A percentile compares a stretch with the other conserved stretches of the same genome.
phyloP scores from a whole-genome alignment of 2,113 vertebrate species.

The Xiphophorus hellerii region DNA sequence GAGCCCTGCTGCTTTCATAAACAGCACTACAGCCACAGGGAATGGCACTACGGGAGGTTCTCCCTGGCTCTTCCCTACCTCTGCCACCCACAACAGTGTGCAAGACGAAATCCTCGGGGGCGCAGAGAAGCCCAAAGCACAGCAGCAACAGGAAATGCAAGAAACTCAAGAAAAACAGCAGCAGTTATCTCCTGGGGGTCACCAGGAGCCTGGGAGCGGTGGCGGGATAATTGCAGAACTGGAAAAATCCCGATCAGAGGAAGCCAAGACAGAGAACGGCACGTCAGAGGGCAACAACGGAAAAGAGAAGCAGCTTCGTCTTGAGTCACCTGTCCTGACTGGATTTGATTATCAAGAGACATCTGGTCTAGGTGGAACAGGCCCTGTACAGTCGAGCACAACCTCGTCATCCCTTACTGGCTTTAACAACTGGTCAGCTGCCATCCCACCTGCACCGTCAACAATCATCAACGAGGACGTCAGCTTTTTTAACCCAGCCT shows the following conservation, averaged over 20 bases:
- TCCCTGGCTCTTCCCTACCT: slow-evolving; percentile 97
- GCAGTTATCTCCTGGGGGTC: slow-evolving; percentile 87
- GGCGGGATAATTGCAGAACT: slow-evolving; percentile 91
- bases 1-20: slow-evolving; percentile 96
- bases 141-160: slow-evolving; percentile 95
- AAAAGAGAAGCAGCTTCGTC: slow-evolving; percentile 95
- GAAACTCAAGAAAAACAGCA: slow-evolving; percentile 98
- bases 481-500: slow-evolving; percentile 96
- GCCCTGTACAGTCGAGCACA: slow-evolving; percentile 87
- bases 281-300: slow-evolving; percentile 88
- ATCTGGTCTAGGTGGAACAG: slow-evolving; percentile 88
- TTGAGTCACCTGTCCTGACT: slow-evolving; percentile 95
- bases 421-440: slow-evolving; percentile 99
- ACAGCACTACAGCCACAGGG: slow-evolving; percentile 96
- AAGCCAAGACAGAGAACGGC: slow-evolving; percentile 87
- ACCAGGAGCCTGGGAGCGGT: slow-evolving; percentile 86
- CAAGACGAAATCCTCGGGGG: slow-evolving; percentile 98
- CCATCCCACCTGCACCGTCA: slow-evolving; percentile 93
- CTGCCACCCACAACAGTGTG: slow-evolving; percentile 92
- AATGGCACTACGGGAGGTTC: slow-evolving; percentile 94
- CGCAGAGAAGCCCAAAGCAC: slow-evolving; percentile 94
- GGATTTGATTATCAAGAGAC: slow-evolving; percentile 97
- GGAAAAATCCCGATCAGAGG: slow-evolving; percentile 92
- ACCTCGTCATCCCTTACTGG: slow-evolving; percentile 94
- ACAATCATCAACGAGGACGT: slow-evolving; percentile 98